Evolutionary conservation across 2,113 vertebrate genomes (phyloP).

Genomic region (Pleuronectes platessa): DNA sequence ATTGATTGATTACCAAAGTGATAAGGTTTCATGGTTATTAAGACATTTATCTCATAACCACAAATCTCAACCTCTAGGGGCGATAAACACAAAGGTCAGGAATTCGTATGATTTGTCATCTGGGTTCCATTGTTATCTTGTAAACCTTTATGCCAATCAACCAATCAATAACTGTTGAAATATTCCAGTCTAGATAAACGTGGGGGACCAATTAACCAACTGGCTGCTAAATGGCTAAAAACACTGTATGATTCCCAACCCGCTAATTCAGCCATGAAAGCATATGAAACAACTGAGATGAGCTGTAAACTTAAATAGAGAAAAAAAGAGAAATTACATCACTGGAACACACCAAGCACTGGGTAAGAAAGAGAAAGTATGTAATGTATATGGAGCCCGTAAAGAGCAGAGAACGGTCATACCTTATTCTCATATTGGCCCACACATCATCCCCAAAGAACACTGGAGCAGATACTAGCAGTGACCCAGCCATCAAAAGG

Average conservation of each 20-base stretch:
- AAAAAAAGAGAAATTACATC: neutral
- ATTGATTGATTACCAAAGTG: too few relatives aligned
- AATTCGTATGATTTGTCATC: neutral
- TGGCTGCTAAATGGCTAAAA: neutral
- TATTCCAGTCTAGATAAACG: neutral
- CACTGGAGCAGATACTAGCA: slow-evolving; percentile 40
- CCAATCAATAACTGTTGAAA: neutral
- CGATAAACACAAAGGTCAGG: too few relatives aligned
- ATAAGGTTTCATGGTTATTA: too few relatives aligned
- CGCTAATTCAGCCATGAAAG: neutral
- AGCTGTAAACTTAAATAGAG: neutral
- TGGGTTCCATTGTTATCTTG: neutral
- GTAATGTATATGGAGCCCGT: neutral
- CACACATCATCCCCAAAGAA: slow-evolving; percentile 42
- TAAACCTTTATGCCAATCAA: neutral
- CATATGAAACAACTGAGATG: neutral
- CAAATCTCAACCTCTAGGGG: too few relatives aligned
- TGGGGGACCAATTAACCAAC: neutral
- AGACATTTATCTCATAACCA: too few relatives aligned
- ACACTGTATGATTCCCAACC: neutral
- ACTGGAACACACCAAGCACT: too few relatives aligned
- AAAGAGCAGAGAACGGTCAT: too few relatives aligned
- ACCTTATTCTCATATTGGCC: neutral
- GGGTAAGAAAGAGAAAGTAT: neutral
- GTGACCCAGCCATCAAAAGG: neutral